Evolutionary conservation across 2,113 vertebrate genomes (phyloP).

Genomic region (Ceuthmochares aereus): DNA sequence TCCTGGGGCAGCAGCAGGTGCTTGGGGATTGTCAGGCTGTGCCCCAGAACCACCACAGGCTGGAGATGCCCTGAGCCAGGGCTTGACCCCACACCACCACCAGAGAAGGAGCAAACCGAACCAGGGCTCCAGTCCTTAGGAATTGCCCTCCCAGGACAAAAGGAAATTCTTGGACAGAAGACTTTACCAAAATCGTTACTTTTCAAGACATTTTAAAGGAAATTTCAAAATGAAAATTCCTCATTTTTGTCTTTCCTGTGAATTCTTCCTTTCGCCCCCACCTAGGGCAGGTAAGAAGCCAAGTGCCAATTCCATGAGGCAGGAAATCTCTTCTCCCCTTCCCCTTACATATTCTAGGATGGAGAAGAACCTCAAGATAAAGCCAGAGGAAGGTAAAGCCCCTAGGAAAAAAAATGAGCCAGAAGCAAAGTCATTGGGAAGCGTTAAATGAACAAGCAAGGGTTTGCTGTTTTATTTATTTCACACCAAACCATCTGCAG

Average conservation of each 20-base stretch:
- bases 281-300: background rate
- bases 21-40: accelerated
- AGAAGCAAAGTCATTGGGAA: background rate
- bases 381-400: background rate
- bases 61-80: background rate
- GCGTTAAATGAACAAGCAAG: conserved; percentile 8
- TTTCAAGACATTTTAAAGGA: background rate
- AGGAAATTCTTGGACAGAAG: background rate
- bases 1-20: background rate
- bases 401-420: background rate
- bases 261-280: background rate
- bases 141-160: background rate
- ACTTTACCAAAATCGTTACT: background rate
- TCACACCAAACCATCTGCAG: background rate
- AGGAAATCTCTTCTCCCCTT: background rate
- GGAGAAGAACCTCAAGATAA: background rate
- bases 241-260: background rate
- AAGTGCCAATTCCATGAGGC: accelerated
- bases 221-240: background rate
- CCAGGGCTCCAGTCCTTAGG: background rate
- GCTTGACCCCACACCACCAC: background rate
- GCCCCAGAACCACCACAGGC: background rate
- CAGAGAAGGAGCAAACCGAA: background rate
- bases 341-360: background rate
- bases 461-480: background rate